These are phyloP conservation scores for Chirona hameri DNA, from an alignment of 2,888 invertebrate species.

Conservation along the genomic window DNA sequence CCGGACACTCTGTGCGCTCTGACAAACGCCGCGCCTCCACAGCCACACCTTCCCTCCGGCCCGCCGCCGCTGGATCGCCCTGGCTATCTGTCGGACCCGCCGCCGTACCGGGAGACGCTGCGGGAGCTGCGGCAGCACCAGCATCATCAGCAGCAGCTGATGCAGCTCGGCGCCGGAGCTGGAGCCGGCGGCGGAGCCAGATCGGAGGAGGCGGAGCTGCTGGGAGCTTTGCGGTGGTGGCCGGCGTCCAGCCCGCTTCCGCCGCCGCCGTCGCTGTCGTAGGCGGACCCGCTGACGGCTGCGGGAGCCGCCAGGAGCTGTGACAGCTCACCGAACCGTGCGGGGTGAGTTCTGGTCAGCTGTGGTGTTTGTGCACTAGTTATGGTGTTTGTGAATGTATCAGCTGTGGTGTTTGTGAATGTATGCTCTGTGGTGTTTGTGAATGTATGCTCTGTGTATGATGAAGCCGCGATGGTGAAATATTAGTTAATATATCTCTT, in stretches of 20 bases:
- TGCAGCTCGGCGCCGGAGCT: neutral
- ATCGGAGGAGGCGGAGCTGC: neutral
- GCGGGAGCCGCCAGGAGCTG: too few species aligned
- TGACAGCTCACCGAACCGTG: too few species aligned
- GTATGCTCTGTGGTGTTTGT: too few species aligned
- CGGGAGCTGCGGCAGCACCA: neutral
- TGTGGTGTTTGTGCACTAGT: too few species aligned
- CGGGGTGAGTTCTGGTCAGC: too few species aligned
- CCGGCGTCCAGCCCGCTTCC: neutral
- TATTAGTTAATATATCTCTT: too few species aligned
- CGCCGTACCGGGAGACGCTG: neutral
- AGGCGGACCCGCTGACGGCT: too few species aligned
- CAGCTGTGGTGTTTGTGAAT: too few species aligned
- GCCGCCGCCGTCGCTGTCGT: too few species aligned
- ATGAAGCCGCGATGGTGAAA: too few species aligned
- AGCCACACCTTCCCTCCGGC: neutral
- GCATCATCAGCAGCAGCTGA: neutral
- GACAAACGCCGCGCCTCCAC: neutral
- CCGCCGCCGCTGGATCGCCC: neutral
- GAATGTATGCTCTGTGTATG: too few species aligned
- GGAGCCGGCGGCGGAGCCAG: neutral
- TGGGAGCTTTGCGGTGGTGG: neutral
- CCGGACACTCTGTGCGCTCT: neutral
- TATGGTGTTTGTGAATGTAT: too few species aligned
- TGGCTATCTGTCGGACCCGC: neutral